phyloP scores from a whole-genome alignment of 2,888 invertebrate species.

The Zhuqinia jingwanae region DNA sequence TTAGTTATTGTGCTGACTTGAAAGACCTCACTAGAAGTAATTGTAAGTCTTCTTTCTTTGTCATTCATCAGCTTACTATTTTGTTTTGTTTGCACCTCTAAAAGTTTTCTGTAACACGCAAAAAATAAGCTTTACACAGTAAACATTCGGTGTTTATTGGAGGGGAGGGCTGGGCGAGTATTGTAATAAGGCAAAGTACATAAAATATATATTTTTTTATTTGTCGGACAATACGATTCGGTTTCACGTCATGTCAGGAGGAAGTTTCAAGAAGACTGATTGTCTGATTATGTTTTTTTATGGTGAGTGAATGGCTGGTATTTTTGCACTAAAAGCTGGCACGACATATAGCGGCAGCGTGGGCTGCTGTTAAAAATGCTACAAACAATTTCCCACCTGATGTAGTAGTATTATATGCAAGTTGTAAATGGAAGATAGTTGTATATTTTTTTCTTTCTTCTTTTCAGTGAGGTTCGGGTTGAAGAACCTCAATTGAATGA shows the following conservation, averaged over 20 bases:
- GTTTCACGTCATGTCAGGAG: slow-evolving; percentile 51
- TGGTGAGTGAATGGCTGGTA: slow-evolving; percentile 29
- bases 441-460: not conserved
- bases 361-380: slow-evolving; percentile 29
- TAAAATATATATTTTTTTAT: not conserved
- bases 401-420: not conserved
- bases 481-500: slow-evolving; percentile 68
- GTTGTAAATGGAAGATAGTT: slow-evolving; percentile 28
- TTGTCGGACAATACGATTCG: slow-evolving; percentile 29
- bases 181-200: not conserved
- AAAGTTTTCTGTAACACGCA: slow-evolving; percentile 41
- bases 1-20: too few relatives aligned
- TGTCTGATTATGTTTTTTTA: slow-evolving; percentile 55
- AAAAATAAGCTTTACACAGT: slow-evolving; percentile 5
- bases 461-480: slow-evolving; percentile 52
- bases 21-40: not conserved
- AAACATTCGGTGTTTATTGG: not conserved
- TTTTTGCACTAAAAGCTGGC: slow-evolving; percentile 33
- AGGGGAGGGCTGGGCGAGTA: not conserved
- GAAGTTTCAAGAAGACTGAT: slow-evolving; percentile 56
- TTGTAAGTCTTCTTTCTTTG: slow-evolving; percentile 26
- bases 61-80: not conserved
- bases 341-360: slow-evolving; percentile 37
- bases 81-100: not conserved
- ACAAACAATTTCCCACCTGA: not conserved